These are phyloP conservation scores for Nephrotoma flavescens DNA, from an alignment of 2,888 invertebrate genomes.

Conservation along the genomic window DNA sequence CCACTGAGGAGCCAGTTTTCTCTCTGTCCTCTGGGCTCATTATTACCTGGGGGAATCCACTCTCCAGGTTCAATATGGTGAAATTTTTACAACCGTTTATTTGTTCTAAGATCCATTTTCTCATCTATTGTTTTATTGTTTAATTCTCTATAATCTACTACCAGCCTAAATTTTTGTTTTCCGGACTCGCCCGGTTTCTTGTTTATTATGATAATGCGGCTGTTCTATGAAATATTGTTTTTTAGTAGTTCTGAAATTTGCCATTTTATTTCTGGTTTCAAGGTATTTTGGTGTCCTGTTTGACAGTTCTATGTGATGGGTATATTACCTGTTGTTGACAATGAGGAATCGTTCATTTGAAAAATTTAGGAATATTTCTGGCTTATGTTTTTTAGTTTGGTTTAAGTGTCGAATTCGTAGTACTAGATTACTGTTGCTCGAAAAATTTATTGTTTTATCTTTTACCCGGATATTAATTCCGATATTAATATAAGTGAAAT, in stretches of 20 bases:
- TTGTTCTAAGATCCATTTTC: no score
- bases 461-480: background rate
- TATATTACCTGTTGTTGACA: no score
- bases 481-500: background rate
- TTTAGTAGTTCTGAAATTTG: background rate
- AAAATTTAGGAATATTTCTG: background rate
- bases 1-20: background rate
- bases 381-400: background rate
- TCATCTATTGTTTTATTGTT: background rate
- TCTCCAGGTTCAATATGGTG: background rate
- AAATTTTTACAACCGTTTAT: slow-evolving; percentile 2
- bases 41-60: background rate
- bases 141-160: background rate
- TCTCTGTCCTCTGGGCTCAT: background rate
- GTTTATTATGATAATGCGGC: background rate
- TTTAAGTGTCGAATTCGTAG: background rate
- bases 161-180: background rate
- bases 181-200: background rate
- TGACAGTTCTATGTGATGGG: no score
- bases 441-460: no score
- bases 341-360: background rate
- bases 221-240: background rate
- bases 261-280: background rate
- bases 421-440: background rate
- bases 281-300: background rate